These are phyloP conservation scores for Mellilla xanthometata DNA, from an alignment of 2,888 invertebrate genomes.

Conservation along the genomic window DNA sequence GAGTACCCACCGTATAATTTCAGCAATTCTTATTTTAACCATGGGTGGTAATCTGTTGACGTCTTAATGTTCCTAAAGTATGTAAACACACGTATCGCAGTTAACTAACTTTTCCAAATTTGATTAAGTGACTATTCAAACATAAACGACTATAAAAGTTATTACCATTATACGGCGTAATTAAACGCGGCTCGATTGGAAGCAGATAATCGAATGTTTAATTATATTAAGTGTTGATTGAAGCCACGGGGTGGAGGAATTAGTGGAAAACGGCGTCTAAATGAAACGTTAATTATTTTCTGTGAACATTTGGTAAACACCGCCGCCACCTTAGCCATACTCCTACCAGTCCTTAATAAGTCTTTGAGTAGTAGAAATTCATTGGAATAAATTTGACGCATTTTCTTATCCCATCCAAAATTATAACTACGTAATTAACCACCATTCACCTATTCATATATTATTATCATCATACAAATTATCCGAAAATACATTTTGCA, in stretches of 20 bases:
- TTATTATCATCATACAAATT: too few species aligned
- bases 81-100: slow-evolving; percentile 31
- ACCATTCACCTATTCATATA: too few species aligned
- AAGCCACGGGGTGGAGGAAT: slow-evolving; percentile 48
- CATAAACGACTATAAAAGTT: slow-evolving; percentile 32
- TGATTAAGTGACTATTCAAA: slow-evolving; percentile 38
- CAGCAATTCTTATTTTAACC: slow-evolving; percentile 62
- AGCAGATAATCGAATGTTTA: slow-evolving; percentile 46
- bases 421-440: too few species aligned
- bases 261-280: slow-evolving; percentile 43
- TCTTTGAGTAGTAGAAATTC: too few species aligned
- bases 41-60: slow-evolving; percentile 63
- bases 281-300: slow-evolving; percentile 56
- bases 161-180: slow-evolving; percentile 38
- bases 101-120: slow-evolving; percentile 35
- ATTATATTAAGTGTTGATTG: slow-evolving; percentile 61
- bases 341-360: too few species aligned
- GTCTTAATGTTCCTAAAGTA: slow-evolving; percentile 39
- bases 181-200: slow-evolving; percentile 39
- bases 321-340: slow-evolving; percentile 46
- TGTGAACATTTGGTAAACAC: slow-evolving; percentile 40
- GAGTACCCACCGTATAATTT: slow-evolving; percentile 66
- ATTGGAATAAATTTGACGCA: too few species aligned
- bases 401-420: too few species aligned
- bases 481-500: too few species aligned